These are phyloP conservation scores for Brachycybe producta DNA, from an alignment of 2,888 invertebrate genomes.

Conservation along the genomic window DNA sequence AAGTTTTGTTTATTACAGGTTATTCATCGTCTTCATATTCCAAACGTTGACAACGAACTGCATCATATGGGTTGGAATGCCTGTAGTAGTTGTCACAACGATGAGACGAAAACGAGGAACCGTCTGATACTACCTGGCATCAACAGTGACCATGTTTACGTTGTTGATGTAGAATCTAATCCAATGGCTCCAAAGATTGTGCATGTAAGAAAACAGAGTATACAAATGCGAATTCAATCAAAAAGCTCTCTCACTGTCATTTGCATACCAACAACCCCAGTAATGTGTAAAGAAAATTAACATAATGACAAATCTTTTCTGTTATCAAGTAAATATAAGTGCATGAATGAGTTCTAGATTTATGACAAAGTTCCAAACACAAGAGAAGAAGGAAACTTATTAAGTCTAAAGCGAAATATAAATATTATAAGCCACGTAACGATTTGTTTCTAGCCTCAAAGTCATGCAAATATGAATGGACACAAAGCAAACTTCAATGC, in stretches of 20 bases:
- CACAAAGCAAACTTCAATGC: too few relatives aligned
- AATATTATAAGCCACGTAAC: too few relatives aligned
- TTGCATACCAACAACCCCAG: neutral
- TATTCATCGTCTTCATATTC: constrained; percentile 69
- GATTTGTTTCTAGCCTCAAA: too few relatives aligned
- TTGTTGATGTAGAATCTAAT: constrained; percentile 63
- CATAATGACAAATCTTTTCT: neutral
- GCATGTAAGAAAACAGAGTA: neutral
- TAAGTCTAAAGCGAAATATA: too few relatives aligned
- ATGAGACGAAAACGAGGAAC: constrained; percentile 47
- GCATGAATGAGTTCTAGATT: too few relatives aligned
- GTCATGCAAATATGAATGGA: too few relatives aligned
- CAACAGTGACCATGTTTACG: constrained; percentile 66
- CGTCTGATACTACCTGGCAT: constrained; percentile 70
- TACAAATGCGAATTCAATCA: neutral
- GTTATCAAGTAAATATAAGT: too few relatives aligned
- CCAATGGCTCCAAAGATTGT: constrained; percentile 59
- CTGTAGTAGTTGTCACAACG: constrained; percentile 75
- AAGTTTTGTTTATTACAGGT: too few relatives aligned
- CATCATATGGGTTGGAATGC: constrained; percentile 97
- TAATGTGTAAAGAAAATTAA: neutral
- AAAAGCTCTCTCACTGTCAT: too few relatives aligned
- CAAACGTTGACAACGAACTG: constrained; percentile 65
- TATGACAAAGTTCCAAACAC: too few relatives aligned
- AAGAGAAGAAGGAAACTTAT: too few relatives aligned